These are phyloP conservation scores for Mantis religiosa DNA, from an alignment of 2,888 invertebrate genomes.

Conservation along the genomic window DNA sequence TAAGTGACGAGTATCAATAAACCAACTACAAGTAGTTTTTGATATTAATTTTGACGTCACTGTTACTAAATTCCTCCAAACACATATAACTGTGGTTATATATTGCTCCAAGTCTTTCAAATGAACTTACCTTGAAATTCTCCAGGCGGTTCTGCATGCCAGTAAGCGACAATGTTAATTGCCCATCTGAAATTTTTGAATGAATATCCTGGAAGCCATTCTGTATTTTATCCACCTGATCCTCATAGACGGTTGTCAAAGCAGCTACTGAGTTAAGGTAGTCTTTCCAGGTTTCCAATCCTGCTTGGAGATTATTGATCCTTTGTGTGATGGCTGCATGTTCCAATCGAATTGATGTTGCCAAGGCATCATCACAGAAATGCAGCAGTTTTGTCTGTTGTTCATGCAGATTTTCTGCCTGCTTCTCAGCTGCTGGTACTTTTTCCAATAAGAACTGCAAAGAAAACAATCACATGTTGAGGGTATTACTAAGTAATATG, in stretches of 20 bases:
- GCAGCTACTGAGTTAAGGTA: conserved; percentile 65
- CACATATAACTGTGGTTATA: no score
- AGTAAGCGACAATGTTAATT: conserved; percentile 52
- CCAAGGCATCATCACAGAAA: conserved; percentile 72
- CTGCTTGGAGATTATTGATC: conserved; percentile 74
- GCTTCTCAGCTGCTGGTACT: conserved; percentile 64
- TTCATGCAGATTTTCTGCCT: conserved; percentile 57
- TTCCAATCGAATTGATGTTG: conserved; percentile 76
- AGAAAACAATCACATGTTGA: not conserved
- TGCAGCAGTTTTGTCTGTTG: conserved; percentile 63
- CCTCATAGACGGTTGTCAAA: conserved; percentile 61
- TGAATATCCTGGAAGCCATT: conserved; percentile 62
- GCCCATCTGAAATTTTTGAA: conserved; percentile 48
- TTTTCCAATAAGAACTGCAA: conserved; percentile 54
- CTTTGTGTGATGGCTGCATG: conserved; percentile 71
- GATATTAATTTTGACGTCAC: no score
- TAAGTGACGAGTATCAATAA: no score
- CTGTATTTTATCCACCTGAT: conserved; percentile 56
- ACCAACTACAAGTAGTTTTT: no score
- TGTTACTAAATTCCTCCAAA: no score
- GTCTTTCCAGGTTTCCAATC: conserved; percentile 68
- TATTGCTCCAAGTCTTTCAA: not conserved
- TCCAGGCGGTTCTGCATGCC: conserved; percentile 62
- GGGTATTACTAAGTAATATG: not conserved
- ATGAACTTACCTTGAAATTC: conserved; percentile 42